Evolutionary conservation across 2,888 invertebrate species (phyloP).

Genomic region (Formica aserva): DNA sequence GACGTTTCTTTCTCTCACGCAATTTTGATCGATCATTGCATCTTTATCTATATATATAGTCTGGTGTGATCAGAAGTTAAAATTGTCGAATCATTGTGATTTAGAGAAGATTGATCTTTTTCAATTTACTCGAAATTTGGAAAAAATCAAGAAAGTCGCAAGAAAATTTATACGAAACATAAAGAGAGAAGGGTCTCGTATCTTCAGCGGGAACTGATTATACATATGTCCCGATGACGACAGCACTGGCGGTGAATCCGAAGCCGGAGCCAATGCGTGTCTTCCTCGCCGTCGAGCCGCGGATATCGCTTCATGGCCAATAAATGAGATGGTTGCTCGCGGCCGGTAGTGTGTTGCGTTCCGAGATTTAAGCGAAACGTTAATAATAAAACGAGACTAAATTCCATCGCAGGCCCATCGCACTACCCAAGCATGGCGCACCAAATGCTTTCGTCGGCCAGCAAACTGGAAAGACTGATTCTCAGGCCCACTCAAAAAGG

Average conservation of each 20-base stretch:
- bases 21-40: too few species aligned
- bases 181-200: too few species aligned
- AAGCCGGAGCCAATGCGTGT: not conserved
- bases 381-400: conserved; percentile 59
- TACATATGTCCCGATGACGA: conserved; percentile 2
- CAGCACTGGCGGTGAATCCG: not conserved
- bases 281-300: not conserved
- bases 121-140: too few species aligned
- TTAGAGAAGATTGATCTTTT: too few species aligned
- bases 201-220: not conserved
- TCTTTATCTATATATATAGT: not conserved
- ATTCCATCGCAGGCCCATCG: conserved; percentile 63
- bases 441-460: conserved; percentile 88
- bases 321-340: conserved; percentile 56
- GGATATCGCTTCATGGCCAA: too few species aligned
- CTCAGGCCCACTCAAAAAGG: conserved; percentile 84
- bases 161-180: too few species aligned
- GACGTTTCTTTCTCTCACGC: too few species aligned
- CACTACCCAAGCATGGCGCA: conserved; percentile 87
- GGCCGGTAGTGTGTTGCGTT: conserved; percentile 64
- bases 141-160: too few species aligned
- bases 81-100: not conserved
- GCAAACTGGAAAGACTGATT: conserved; percentile 87
- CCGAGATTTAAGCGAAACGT: conserved; percentile 13
- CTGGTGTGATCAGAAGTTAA: not conserved